A percentile compares a stretch with the other conserved stretches of the same genome.
Evolutionary conservation across 2,113 vertebrate genomes (phyloP).

Genomic region (Ellobius talpinus): DNA sequence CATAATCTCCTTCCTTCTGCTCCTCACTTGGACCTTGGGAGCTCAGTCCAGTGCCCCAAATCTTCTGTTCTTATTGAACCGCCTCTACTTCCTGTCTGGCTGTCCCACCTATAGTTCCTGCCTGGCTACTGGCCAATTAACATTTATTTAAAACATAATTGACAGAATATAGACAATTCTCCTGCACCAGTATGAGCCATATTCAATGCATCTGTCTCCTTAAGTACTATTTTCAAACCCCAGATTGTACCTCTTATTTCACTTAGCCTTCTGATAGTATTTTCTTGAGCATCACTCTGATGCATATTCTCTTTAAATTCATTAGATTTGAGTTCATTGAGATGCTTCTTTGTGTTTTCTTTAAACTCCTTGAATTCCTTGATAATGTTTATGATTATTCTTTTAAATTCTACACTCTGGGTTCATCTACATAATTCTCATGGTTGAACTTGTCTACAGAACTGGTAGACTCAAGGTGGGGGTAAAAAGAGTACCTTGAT

Average conservation of each 20-base stretch:
- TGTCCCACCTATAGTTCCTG: too few relatives aligned
- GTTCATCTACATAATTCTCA: neutral
- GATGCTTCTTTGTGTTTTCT: neutral
- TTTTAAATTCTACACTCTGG: neutral
- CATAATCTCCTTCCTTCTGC: too few relatives aligned
- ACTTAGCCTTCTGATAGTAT: neutral
- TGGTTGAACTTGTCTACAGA: neutral
- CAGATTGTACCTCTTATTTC: neutral
- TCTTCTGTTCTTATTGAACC: too few relatives aligned
- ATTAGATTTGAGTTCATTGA: neutral
- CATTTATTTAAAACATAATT: too few relatives aligned
- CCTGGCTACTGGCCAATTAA: too few relatives aligned
- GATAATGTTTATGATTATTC: neutral
- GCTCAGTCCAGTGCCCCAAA: too few relatives aligned
- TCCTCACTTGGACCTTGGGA: too few relatives aligned
- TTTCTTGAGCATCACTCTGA: neutral
- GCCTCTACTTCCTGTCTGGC: too few relatives aligned
- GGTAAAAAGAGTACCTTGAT: neutral
- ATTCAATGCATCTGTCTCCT: neutral
- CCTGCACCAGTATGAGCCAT: neutral
- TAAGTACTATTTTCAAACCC: neutral
- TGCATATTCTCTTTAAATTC: neutral
- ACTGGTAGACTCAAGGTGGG: neutral
- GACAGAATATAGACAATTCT: too few relatives aligned
- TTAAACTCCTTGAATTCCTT: neutral